Evolutionary conservation across 2,797 vertebrate genomes (phyloP).

Genomic region (Salmo trutta): DNA sequence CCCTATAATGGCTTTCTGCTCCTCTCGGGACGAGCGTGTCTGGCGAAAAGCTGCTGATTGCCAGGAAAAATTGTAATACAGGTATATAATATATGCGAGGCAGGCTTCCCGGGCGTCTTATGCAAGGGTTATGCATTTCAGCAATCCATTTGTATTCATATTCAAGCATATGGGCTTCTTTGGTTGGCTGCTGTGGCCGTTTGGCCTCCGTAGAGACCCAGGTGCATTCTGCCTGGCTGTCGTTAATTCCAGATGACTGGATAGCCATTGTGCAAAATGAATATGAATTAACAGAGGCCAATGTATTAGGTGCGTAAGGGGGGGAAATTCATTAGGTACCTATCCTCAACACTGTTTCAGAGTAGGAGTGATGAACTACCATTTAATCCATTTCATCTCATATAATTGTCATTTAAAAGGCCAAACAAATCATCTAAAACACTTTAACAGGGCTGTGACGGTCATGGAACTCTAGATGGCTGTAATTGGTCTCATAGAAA

Average conservation of each 20-base stretch:
- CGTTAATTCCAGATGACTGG: constrained; percentile 77
- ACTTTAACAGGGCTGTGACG: too few relatives aligned
- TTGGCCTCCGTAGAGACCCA: constrained; percentile 66
- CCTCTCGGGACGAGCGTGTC: constrained; percentile 58
- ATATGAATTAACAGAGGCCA: constrained; percentile 67
- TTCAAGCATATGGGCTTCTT: constrained; percentile 50
- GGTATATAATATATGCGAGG: constrained; percentile 49
- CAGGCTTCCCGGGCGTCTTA: constrained; percentile 55
- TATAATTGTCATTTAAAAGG: not conserved
- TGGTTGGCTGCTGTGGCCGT: constrained; percentile 68
- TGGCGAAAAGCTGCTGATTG: constrained; percentile 69
- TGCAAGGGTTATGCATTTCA: constrained; percentile 61
- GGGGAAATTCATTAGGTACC: constrained; percentile 59
- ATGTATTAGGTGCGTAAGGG: constrained; percentile 68
- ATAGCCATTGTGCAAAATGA: constrained; percentile 74
- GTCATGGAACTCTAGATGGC: too few relatives aligned
- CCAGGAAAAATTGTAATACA: constrained; percentile 61
- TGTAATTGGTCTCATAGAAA: too few relatives aligned
- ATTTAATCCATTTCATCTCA: not conserved
- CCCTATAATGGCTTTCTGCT: constrained; percentile 50
- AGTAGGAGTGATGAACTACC: constrained; percentile 4
- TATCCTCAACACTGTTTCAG: constrained; percentile 5
- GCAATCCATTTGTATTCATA: constrained; percentile 66
- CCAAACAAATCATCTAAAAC: too few relatives aligned
- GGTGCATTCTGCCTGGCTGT: constrained; percentile 54